Evolutionary conservation across 2,113 vertebrate genomes (phyloP).

Genomic region (Apeltes quadracus): DNA sequence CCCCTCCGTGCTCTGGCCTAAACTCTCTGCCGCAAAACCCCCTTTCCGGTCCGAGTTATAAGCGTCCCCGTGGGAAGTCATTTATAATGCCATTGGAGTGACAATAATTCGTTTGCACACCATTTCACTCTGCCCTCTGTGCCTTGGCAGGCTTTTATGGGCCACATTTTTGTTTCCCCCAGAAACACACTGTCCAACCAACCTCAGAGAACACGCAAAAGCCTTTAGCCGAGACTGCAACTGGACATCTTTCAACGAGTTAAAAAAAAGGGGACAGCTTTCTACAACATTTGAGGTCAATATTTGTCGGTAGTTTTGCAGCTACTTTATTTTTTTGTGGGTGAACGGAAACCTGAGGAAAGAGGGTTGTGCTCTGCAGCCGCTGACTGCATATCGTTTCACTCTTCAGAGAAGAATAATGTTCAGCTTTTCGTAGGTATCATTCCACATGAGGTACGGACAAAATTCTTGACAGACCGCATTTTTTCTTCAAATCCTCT

Average conservation of each 20-base stretch:
- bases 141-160: constrained; percentile 65
- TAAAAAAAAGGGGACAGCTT: constrained; percentile 17
- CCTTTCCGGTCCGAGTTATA: constrained; percentile 62
- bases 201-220: constrained; percentile 48
- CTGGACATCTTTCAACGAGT: constrained; percentile 36
- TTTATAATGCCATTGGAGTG: constrained; percentile 76
- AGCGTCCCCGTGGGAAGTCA: constrained; percentile 70
- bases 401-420: constrained; percentile 72
- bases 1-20: constrained; percentile 29
- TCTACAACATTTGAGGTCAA: constrained; percentile 17
- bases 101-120: constrained; percentile 76
- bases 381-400: constrained; percentile 49
- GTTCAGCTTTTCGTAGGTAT: constrained; percentile 61
- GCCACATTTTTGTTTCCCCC: constrained; percentile 49
- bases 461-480: constrained; percentile 63
- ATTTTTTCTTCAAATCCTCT: constrained; percentile 50
- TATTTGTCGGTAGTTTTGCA: constrained; percentile 23
- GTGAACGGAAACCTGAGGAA: constrained; percentile 15
- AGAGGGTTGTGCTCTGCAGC: constrained; percentile 8
- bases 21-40: constrained; percentile 22
- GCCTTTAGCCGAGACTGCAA: constrained; percentile 30
- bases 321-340: constrained; percentile 5
- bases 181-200: constrained; percentile 58
- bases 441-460: constrained; percentile 68
- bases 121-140: constrained; percentile 69